Base-by-base conservation (phyloP, 2,797 vertebrate species). In the Diplodus sargus region DNA sequence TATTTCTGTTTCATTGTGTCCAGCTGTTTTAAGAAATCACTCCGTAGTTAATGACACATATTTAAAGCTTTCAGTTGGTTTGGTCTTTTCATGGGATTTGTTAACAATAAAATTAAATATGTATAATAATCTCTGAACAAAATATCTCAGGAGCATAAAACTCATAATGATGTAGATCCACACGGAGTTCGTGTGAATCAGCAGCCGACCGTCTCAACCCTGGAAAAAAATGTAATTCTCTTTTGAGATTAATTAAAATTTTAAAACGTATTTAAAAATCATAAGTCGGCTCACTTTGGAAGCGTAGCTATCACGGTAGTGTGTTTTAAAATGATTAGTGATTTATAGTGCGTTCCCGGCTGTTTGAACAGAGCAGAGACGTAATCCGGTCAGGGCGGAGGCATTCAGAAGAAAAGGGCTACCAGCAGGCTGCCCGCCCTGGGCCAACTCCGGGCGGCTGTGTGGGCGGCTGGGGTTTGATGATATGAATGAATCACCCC, bases 401-500 rank as follows among this genome's bases (percentile, higher is more conserved):
- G 62, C 84, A 39, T 83, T 86, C 70, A 60, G 56, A n/a, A 61
- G 28, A 28, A 52, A 76, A 66, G 10, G 18, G 59, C 57, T 18
- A 63, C 25, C 82, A 51, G 78, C 86, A 82, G 81, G 78, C 57
- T 11, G 49, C 60, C 51, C 28, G 57, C 78, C 78, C 67, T 17
- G 66, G 70, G 76, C 74, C 57, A 74, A 64, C 66, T 66, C 73
- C 54, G 64, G 74, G 52, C 52, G 57, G 52, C 16, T 11, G 63
- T 16, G 77, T 85, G 76, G 75, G 82, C 45, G 69, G 76, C 67
- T 79, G 75, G 59, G 66, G 69, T 59, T 73, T 17, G n/a, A 76
- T 59, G 65, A 77, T 59, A 43, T 52, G 60, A 81, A 78, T 81
- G 79, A 87, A 70, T 83, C 81, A 74, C 75, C 49, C 66, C 4